A percentile compares a stretch with the other conserved stretches of the same genome.
Evolutionary conservation across 2,113 vertebrate species (phyloP).

Genomic region (Plestiodon gilberti): DNA sequence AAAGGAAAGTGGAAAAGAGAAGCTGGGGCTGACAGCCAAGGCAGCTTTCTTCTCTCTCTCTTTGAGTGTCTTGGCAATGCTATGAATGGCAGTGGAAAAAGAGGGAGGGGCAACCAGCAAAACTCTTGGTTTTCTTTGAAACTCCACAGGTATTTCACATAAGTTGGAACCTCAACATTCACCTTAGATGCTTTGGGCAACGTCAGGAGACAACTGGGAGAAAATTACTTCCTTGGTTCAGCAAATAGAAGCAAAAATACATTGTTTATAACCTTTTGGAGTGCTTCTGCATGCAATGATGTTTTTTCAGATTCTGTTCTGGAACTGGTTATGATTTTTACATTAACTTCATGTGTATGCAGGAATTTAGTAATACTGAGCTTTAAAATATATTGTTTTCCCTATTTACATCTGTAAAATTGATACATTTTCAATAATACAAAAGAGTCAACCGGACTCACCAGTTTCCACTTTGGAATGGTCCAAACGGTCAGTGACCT

Average conservation of each 20-base stretch:
- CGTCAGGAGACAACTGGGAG: not conserved
- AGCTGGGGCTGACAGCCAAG: not conserved
- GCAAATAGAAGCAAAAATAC: too few relatives aligned
- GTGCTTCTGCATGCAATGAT: not conserved
- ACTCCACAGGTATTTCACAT: not conserved
- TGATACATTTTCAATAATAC: not conserved
- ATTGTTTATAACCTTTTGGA: too few relatives aligned
- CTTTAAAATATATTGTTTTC: not conserved
- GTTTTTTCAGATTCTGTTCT: not conserved
- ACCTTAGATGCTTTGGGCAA: not conserved
- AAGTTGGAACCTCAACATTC: not conserved
- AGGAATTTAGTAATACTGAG: not conserved
- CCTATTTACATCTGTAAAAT: not conserved
- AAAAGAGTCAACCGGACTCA: conserved; percentile 56
- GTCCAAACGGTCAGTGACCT: conserved; percentile 93
- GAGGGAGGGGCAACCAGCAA: not conserved
- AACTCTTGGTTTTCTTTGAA: not conserved
- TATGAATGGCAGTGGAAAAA: not conserved
- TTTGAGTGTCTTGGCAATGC: not conserved
- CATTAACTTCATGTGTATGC: not conserved
- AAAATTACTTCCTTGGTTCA: too few relatives aligned
- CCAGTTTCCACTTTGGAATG: conserved; percentile 98
- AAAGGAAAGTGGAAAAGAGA: not conserved
- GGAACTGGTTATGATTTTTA: not conserved
- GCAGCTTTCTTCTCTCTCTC: not conserved